These are phyloP conservation scores for Telmatochromis sp. DNA, from an alignment of 2,113 vertebrate species.

Conservation along the genomic window DNA sequence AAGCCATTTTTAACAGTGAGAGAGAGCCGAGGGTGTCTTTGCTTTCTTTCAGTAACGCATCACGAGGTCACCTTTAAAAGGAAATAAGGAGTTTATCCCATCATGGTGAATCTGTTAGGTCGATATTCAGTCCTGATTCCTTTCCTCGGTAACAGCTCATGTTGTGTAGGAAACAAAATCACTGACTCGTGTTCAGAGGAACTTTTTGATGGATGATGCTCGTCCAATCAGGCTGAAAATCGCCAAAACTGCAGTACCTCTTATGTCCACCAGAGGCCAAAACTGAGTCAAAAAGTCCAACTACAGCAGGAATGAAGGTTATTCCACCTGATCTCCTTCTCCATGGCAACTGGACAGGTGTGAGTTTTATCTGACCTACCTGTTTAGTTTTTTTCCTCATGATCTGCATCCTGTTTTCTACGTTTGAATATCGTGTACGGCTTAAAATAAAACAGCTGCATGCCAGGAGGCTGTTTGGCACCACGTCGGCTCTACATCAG, in stretches of 20 bases:
- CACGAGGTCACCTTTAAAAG: background rate
- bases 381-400: accelerated
- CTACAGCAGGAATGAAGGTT: background rate
- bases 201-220: background rate
- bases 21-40: background rate
- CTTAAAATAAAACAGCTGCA: background rate
- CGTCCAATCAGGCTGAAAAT: background rate
- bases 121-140: background rate
- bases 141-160: background rate
- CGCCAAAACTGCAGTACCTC: background rate
- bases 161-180: background rate
- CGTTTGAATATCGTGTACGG: accelerated
- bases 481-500: background rate
- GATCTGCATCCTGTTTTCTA: background rate
- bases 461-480: background rate
- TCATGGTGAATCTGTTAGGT: background rate
- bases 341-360: background rate
- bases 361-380: background rate
- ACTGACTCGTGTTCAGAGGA: background rate
- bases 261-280: background rate
- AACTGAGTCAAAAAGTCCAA: background rate
- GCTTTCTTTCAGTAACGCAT: background rate
- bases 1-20: background rate
- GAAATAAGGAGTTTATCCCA: background rate
- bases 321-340: background rate